Conservation (phyloP, 2,113 vertebrate genomes). For the Sigmodon hispidus region DNA sequence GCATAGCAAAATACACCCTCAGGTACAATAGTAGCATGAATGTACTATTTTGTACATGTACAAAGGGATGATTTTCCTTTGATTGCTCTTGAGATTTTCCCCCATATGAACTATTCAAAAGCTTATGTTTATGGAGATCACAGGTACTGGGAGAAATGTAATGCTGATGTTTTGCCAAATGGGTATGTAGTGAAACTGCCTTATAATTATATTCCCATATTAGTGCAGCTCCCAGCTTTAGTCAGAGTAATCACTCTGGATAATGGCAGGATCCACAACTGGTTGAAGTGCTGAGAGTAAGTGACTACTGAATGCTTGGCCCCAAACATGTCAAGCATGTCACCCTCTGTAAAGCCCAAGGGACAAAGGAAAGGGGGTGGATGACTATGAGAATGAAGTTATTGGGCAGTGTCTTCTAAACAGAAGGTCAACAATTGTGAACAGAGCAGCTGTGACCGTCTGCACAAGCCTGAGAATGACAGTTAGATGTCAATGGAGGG, state of each 20-base stretch:
- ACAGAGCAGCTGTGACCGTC: background rate
- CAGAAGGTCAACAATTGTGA: background rate
- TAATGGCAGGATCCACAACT: background rate
- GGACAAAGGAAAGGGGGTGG: background rate
- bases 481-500: background rate
- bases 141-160: background rate
- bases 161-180: background rate
- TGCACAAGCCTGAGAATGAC: background rate
- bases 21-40: no score
- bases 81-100: background rate
- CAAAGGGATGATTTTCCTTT: background rate
- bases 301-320: background rate
- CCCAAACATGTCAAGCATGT: background rate
- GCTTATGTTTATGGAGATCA: background rate
- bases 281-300: background rate
- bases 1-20: background rate
- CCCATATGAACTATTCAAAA: background rate
- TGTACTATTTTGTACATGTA: no score
- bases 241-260: background rate
- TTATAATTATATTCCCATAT: background rate
- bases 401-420: background rate
- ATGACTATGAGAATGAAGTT: background rate
- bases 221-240: background rate
- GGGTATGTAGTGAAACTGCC: background rate
- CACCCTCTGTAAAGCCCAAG: background rate